phyloP scores from a whole-genome alignment of 2,888 invertebrate species.

The Lepas anatifera region DNA sequence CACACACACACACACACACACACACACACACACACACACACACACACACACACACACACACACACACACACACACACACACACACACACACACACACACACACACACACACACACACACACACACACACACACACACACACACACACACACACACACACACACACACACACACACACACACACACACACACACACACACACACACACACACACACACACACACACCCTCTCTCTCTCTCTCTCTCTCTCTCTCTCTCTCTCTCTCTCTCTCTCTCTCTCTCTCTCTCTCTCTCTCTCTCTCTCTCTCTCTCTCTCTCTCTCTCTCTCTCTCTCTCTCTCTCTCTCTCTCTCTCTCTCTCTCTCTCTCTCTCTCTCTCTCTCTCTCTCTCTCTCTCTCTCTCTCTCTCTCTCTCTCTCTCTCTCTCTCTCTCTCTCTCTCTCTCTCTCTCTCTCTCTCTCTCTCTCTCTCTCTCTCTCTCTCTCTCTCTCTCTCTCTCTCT shows the following conservation, averaged over 20 bases:
- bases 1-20: not conserved
- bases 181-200: not conserved
- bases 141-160: not conserved
- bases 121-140: not conserved
- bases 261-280: constrained; percentile 20
- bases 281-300: not conserved
- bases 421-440: not conserved
- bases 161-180: not conserved
- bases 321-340: too few relatives aligned
- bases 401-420: not conserved
- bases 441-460: not conserved
- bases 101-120: not conserved
- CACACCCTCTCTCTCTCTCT: not conserved
- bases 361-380: too few relatives aligned
- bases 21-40: not conserved
- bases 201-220: not conserved
- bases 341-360: too few relatives aligned
- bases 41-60: not conserved
- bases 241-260: constrained; percentile 11
- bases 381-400: not conserved
- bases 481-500: not conserved
- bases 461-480: not conserved
- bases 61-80: constrained; percentile 3
- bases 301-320: too few relatives aligned
- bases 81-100: not conserved